Base-by-base conservation (phyloP, 2,797 vertebrate genomes). In the Pangasius sanitwongsei region DNA sequence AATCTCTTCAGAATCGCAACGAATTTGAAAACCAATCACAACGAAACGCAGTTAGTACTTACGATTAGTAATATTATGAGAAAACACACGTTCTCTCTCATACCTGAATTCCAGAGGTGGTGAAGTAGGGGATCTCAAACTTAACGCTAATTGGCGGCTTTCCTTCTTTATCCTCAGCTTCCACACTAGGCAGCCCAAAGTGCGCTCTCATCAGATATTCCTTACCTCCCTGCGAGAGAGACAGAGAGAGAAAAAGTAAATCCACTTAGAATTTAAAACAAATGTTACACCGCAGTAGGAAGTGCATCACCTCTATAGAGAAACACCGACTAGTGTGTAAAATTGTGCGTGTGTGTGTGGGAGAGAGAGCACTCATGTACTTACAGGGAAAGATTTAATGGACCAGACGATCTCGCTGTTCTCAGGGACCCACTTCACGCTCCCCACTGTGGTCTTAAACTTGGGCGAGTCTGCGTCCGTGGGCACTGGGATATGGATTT, bases 331-430 rank as follows among this genome's bases (percentile, higher is more conserved):
- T 16, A 65, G 55, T 37, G 31, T 63, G 23, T 28, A 63, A 25
- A 82, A 9, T 6, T 3, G 48, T 25, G 7, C 2, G 11, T 37
- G 69, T 15, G 57, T 37, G 11, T 18, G 41, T 28, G 31, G 2
- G 34, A 34, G 74, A 48, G 12, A 16, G 23, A 65, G 41, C 6
- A 23, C 34, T 28, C 15, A 3, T 65, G n/a, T 37, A 86, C 98
- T 98, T 94, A 99, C 99, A 89, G 99, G 99, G 89, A 99, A 99
- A 77, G 99, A 99, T 94, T 99, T 99, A 94, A 99, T 97, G 88
- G 98, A 99, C 99, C 99, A 99, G 91, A 99, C 98, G 12, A 99
- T 98, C 94, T 99, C 98, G 28, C 98, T 99, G 96, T 98, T 99
- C 94, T 99, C 99, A 0, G 99, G 99, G 50, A 99, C 97, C 99